A percentile compares a stretch with the other conserved stretches of the same genome.
Conservation (phyloP, 2,888 invertebrate genomes). For the Nomada goodeniana region DNA sequence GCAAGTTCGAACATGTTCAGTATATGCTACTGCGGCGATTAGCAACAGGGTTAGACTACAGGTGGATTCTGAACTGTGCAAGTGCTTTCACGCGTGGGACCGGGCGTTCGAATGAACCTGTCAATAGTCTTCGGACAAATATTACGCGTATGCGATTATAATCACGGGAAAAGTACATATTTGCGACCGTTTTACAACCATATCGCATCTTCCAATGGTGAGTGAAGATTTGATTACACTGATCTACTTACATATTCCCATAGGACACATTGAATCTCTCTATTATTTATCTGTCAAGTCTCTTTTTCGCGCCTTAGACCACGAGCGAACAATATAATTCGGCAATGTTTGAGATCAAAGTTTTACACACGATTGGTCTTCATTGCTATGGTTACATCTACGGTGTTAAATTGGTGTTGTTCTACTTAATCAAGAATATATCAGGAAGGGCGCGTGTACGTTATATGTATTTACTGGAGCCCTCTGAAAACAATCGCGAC, state of each 20-base stretch:
- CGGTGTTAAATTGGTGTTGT: conserved; percentile 3
- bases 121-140: conserved; percentile 21
- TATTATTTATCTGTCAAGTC: neutral
- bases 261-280: neutral
- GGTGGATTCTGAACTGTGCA: conserved; percentile 40
- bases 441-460: neutral
- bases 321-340: neutral
- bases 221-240: conserved; percentile 8
- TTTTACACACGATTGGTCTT: neutral
- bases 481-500: neutral
- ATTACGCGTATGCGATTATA: conserved; percentile 25
- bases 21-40: conserved; percentile 64
- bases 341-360: neutral
- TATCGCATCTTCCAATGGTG: conserved; percentile 46
- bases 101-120: conserved; percentile 49
- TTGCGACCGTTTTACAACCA: neutral
- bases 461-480: conserved; percentile 2
- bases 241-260: neutral
- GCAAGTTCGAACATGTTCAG: conserved; percentile 74
- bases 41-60: conserved; percentile 33
- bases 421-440: neutral
- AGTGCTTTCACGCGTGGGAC: conserved; percentile 29
- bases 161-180: conserved; percentile 9
- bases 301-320: neutral
- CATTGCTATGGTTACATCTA: neutral